These are phyloP conservation scores for Macaca nemestrina DNA, from an alignment of 2,113 vertebrate genomes.

Conservation along the genomic window DNA sequence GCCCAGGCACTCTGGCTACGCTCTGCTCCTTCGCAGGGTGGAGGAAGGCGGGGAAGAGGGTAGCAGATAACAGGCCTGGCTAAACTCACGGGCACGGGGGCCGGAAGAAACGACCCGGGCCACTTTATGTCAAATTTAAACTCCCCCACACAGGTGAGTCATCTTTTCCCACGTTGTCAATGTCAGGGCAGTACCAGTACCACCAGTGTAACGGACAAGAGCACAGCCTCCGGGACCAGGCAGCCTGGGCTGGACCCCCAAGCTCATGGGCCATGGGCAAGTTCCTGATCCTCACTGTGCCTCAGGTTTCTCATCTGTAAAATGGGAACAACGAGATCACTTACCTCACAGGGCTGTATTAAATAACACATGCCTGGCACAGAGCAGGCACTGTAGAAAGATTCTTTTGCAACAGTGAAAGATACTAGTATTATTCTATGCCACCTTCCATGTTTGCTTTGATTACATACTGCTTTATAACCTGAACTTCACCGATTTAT, in stretches of 20 bases:
- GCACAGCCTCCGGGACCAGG: neutral
- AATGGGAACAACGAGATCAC: neutral
- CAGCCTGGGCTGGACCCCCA: neutral
- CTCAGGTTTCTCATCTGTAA: neutral
- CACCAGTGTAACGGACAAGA: neutral
- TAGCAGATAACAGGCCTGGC: neutral
- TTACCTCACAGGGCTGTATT: neutral
- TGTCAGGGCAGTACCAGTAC: neutral
- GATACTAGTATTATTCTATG: neutral
- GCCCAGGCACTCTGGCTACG: neutral
- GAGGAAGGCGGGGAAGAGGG: neutral
- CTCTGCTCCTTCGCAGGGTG: neutral
- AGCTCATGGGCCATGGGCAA: neutral
- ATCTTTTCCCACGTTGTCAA: neutral
- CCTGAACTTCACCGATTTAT: neutral
- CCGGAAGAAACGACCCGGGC: neutral
- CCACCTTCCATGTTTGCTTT: neutral
- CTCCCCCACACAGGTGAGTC: neutral
- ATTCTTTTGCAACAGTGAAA: fast-evolving
- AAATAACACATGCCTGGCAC: neutral
- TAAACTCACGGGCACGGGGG: neutral
- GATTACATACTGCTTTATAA: neutral
- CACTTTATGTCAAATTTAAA: neutral
- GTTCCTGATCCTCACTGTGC: neutral
- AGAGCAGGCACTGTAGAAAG: neutral